Evolutionary conservation across 2,888 invertebrate genomes (phyloP).

Genomic region (Pollenia angustigena): DNA sequence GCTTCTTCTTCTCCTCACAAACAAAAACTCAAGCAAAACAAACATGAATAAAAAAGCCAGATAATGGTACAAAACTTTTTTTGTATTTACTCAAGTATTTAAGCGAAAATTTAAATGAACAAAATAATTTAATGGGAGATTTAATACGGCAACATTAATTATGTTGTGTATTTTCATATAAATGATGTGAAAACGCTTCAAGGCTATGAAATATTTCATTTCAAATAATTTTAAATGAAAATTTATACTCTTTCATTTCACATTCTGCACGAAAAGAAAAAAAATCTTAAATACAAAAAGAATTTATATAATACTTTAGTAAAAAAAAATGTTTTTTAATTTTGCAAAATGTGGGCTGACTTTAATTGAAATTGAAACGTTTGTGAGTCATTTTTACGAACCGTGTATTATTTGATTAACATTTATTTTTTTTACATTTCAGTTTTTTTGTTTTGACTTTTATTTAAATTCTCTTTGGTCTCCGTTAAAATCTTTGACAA

Average conservation of each 20-base stretch:
- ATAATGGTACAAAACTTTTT: conserved; percentile 54
- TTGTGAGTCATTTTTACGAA: conserved; percentile 4
- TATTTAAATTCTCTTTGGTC: conserved; percentile 20
- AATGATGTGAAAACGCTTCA: conserved; percentile 23
- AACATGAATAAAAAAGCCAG: conserved; percentile 25
- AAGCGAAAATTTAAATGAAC: conserved; percentile 28
- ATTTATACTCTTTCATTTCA: too few species aligned
- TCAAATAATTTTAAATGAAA: not conserved
- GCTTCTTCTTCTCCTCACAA: not conserved
- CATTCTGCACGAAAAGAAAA: too few species aligned
- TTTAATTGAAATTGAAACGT: conserved; percentile 38
- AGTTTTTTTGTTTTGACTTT: conserved; percentile 26
- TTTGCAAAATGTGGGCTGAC: not conserved
- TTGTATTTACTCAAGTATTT: conserved; percentile 11
- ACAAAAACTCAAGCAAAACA: conserved; percentile 18
- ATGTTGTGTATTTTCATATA: not conserved
- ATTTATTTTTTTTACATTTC: conserved; percentile 17
- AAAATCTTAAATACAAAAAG: not conserved
- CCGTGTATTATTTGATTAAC: conserved; percentile 44
- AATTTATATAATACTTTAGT: not conserved
- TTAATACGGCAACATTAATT: conserved; percentile 54
- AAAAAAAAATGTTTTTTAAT: not conserved
- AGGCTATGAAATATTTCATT: conserved; percentile 40
- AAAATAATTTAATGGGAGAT: conserved; percentile 31
- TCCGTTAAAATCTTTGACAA: conserved; percentile 4